Evolutionary conservation across 2,797 vertebrate species (phyloP), one percentile per base, ranked within the genome.

Genomic region (Syncerus caffer): DNA sequence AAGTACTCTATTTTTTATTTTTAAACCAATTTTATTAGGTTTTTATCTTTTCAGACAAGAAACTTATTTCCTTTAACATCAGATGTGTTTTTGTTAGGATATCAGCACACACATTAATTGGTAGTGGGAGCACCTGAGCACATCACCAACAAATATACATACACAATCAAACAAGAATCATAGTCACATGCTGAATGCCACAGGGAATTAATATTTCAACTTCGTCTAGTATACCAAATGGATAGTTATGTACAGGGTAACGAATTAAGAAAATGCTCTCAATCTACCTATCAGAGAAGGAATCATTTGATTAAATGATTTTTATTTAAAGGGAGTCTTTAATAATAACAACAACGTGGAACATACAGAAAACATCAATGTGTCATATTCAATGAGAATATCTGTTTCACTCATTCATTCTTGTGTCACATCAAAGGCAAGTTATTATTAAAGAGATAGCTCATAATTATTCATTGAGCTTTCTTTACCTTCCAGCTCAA

Each of bases 141-240:
- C 99, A 80, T 99, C 99, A 99, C 99, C 98, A 98, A 99, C 99
- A 99, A 98, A 98, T 98, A 98, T 98, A 99, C 97, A 99, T 99
- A 99, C 99, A 99, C 99, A 99, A 92, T 98, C 98, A 98, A 98
- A 98, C 92, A 97, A 98, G 98, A 98, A 98, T 98, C 98, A 99
- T 99, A 99, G 98, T 99, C 99, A 99, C 99, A 99, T 99, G 99
- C 99, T 99, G 98, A 99, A 99, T 99, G 98, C 98, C 98, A 98
- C 99, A 99, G 99, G 99, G 99, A 98, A 99, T 98, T 98, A 99
- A 99, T 99, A 99, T 94, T 99, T 99, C 98, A 99, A 99, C 98
- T 98, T 99, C 98, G 97, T 98, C 98, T 98, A 98, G 98, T 98
- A 99, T 98, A 99, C 99, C 98, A 99, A 98, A 98, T 98, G 98